Percentiles rank a stretch among this genome's conserved stretches.
These are phyloP conservation scores for Baronia brevicornis DNA, from an alignment of 2,888 invertebrate genomes.

Conservation along the genomic window DNA sequence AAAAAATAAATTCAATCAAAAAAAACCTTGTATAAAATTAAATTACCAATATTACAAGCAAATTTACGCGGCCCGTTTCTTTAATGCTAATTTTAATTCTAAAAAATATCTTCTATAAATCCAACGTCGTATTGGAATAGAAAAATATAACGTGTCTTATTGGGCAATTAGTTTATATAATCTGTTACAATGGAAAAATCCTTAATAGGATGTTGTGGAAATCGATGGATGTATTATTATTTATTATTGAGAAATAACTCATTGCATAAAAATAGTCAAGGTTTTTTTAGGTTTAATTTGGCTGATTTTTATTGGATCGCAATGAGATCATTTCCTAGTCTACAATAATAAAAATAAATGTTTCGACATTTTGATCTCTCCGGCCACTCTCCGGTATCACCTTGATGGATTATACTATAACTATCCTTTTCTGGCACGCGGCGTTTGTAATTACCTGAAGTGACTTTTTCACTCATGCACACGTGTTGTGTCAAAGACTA, in stretches of 20 bases:
- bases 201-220: neutral
- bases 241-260: conserved; percentile 4
- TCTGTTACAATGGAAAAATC: neutral
- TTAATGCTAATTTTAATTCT: no score
- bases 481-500: conserved; percentile 55
- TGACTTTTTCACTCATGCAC: conserved; percentile 41
- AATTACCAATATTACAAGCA: no score
- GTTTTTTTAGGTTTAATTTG: conserved; percentile 23
- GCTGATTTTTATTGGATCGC: conserved; percentile 31
- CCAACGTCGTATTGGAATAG: no score
- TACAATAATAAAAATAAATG: conserved; percentile 44
- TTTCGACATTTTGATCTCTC: conserved; percentile 51
- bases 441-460: conserved; percentile 30
- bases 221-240: conserved; percentile 2
- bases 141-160: neutral
- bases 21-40: no score
- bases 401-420: conserved; percentile 47
- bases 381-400: conserved; percentile 44
- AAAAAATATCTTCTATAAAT: no score
- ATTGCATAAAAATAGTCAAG: conserved; percentile 27
- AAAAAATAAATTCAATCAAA: no score
- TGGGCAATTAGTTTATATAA: neutral
- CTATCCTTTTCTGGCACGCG: conserved; percentile 29
- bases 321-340: conserved; percentile 60
- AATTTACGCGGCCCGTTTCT: no score